A percentile compares a stretch with the other conserved stretches of the same genome.
These are phyloP conservation scores for Mimumesa dahlbomi DNA, from an alignment of 2,888 invertebrate species.

Conservation along the genomic window DNA sequence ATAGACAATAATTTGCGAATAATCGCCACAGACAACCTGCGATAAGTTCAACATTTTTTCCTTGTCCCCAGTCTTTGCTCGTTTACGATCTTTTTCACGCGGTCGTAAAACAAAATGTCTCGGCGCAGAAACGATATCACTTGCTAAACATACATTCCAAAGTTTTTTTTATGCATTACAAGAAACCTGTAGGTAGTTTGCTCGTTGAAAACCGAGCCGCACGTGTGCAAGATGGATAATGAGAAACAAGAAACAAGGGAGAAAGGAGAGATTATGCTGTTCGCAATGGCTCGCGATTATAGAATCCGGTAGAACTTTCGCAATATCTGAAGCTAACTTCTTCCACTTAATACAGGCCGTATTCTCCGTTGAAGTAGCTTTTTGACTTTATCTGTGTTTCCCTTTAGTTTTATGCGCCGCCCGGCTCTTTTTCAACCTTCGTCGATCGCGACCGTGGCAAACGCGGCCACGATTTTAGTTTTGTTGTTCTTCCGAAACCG, in stretches of 20 bases:
- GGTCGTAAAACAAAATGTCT: too few species aligned
- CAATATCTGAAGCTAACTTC: slow-evolving; percentile 48
- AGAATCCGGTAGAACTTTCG: slow-evolving; percentile 46
- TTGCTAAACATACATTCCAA: background rate
- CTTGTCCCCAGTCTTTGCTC: too few species aligned
- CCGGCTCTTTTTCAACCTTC: slow-evolving; percentile 12
- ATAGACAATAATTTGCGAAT: too few species aligned
- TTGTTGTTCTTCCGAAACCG: background rate
- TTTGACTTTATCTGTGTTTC: slow-evolving; percentile 23
- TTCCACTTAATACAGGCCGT: slow-evolving; percentile 38
- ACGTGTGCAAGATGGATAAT: slow-evolving; percentile 31
- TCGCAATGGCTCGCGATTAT: slow-evolving; percentile 40
- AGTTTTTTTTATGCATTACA: background rate
- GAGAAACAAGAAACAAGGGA: slow-evolving; percentile 30
- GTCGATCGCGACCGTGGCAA: background rate
- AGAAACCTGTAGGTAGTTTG: slow-evolving; percentile 10
- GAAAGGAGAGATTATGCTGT: slow-evolving; percentile 33
- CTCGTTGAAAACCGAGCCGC: slow-evolving; percentile 5
- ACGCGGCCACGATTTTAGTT: background rate
- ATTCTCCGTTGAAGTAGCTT: slow-evolving; percentile 30
- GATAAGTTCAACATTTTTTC: too few species aligned
- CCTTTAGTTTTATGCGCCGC: slow-evolving; percentile 5
- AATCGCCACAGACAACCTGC: too few species aligned
- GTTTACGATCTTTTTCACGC: too few species aligned
- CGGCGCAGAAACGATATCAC: background rate